Conservation (phyloP, 2,888 invertebrate genomes). For the Trisateles emortualis region DNA sequence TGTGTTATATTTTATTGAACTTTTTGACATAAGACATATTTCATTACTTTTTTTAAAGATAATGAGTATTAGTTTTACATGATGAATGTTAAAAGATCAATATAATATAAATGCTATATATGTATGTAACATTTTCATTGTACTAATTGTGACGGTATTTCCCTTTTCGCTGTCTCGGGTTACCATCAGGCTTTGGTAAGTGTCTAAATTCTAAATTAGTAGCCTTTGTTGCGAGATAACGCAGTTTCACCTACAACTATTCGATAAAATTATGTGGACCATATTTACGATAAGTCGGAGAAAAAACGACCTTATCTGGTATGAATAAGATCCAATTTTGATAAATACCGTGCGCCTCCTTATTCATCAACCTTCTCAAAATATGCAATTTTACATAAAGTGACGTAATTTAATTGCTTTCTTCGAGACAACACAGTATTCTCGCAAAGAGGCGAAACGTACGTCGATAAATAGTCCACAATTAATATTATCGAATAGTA, state of each 20-base stretch:
- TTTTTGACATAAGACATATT: conserved; percentile 6
- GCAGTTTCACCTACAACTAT: not conserved
- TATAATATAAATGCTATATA: conserved; percentile 12
- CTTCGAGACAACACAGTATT: too few relatives aligned
- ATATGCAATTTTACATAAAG: too few relatives aligned
- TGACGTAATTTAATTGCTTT: too few relatives aligned
- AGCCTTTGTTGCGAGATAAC: not conserved
- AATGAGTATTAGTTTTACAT: not conserved
- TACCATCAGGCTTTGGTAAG: conserved; percentile 82
- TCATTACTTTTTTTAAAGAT: not conserved
- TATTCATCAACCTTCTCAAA: too few relatives aligned
- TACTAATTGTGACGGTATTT: conserved; percentile 57
- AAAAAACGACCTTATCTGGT: not conserved
- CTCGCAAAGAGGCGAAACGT: too few relatives aligned
- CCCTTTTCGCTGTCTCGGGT: conserved; percentile 69
- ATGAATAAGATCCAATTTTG: too few relatives aligned
- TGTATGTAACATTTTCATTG: conserved; percentile 28
- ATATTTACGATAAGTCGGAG: not conserved
- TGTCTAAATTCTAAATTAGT: conserved; percentile 62
- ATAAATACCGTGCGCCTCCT: too few relatives aligned
- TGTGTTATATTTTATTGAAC: conserved; percentile 23
- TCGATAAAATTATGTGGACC: not conserved
- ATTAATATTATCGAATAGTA: too few relatives aligned
- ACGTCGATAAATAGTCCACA: too few relatives aligned
- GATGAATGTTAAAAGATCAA: conserved; percentile 15